phyloP scores from a whole-genome alignment of 2,888 invertebrate genomes.

The Bedellia somnulentella region DNA sequence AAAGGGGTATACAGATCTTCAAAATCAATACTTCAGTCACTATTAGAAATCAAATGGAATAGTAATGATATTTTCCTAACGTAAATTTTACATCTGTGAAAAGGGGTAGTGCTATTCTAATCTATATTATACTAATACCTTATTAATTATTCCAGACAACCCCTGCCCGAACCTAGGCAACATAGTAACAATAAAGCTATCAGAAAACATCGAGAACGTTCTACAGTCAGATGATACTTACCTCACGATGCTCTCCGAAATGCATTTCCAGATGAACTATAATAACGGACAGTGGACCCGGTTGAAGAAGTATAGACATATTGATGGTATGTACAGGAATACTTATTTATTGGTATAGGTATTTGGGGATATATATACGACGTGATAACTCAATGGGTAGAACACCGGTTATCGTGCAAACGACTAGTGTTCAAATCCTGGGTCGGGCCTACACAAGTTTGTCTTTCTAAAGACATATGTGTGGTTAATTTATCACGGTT shows the following conservation, averaged over 20 bases:
- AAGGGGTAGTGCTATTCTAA: too few relatives aligned
- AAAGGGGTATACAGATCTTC: neutral
- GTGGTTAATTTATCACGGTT: too few relatives aligned
- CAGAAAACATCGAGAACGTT: constrained; percentile 88
- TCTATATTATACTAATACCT: too few relatives aligned
- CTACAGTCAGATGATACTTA: constrained; percentile 83
- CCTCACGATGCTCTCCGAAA: constrained; percentile 82
- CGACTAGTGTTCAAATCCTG: too few relatives aligned
- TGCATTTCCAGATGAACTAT: constrained; percentile 91
- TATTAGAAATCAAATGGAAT: too few relatives aligned
- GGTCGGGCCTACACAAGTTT: too few relatives aligned
- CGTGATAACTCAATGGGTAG: too few relatives aligned
- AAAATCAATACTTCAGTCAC: neutral
- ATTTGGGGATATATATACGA: too few relatives aligned
- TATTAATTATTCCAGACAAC: constrained; percentile 73
- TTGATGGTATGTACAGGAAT: constrained; percentile 58
- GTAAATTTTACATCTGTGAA: too few relatives aligned
- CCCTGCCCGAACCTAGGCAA: constrained; percentile 97
- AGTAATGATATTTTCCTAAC: too few relatives aligned
- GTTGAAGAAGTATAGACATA: constrained; percentile 82
- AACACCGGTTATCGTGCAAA: too few relatives aligned
- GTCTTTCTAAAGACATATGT: too few relatives aligned
- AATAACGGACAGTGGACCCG: constrained; percentile 93
- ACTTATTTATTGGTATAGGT: neutral
- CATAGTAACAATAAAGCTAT: constrained; percentile 93